Evolutionary conservation across 1,140 invertebrate genomes (phyloP), one percentile per base, ranked within the genome.

Genomic region (Nasonia longicornis): DNA sequence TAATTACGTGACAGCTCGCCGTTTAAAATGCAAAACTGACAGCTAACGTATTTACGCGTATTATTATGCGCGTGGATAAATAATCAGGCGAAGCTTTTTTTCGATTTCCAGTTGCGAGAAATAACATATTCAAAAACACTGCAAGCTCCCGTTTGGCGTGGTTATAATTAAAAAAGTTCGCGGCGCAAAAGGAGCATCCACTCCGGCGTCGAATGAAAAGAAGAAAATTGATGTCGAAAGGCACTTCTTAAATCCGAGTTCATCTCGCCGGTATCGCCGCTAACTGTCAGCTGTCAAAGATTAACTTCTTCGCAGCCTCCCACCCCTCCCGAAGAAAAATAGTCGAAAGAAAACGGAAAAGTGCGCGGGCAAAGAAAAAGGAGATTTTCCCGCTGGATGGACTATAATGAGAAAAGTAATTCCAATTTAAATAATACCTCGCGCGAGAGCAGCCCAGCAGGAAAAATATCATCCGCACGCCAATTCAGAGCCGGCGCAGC

Each of bases 371-470:
- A 84, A 83, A 86, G 85, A 88, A 85, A 87, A 88, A 87, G 84
- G 83, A 89, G 87, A 90, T 91, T 91, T 91, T 90, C 89, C 84
- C 85, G 88, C 89, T 86, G 88, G 88, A 48, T 89, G 88, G 86
- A 83, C 88, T 88, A 90, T 91, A 90, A 91, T 89, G 89, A 90
- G 90, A 90, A 90, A 91, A 91, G 89, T 90, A 90, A 91, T 91
- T 90, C 87, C 88, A 90, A 90, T 90, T 91, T 90, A 89, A 91
- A 90, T 90, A 91, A 90, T 89, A 90, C 88, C 84, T 85, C 83
- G 31, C 38, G 81, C 48, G 80, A 83, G 85, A 87, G 87, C 84
- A 87, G 85, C 82, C 79, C 84, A 3, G 22, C 10, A 45, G 79
- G 76, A 83, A 89, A 88, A 90, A 90, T 90, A 90, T 89, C 87